These are phyloP conservation scores for Timema cristinae DNA, from an alignment of 2,888 invertebrate genomes.

Conservation along the genomic window DNA sequence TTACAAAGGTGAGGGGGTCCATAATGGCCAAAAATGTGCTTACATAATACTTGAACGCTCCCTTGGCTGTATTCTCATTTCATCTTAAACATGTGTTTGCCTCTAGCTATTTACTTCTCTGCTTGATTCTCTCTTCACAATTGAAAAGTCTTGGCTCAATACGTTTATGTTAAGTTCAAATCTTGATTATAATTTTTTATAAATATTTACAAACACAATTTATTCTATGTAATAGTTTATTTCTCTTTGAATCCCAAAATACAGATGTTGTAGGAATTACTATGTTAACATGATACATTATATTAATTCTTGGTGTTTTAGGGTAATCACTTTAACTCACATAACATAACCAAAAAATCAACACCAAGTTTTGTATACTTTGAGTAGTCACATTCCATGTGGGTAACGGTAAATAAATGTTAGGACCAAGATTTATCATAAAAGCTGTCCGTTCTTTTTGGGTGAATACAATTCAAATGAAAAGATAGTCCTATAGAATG, in stretches of 20 bases:
- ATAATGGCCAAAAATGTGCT: no score
- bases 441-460: constrained; percentile 10
- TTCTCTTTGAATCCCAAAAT: no score
- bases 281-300: not conserved
- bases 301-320: not conserved
- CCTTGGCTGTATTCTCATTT: no score
- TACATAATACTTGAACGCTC: no score
- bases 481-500: not conserved
- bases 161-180: no score
- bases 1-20: no score
- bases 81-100: no score
- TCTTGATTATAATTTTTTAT: no score
- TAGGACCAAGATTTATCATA: constrained; percentile 10
- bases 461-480: not conserved
- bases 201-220: no score
- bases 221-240: no score
- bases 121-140: constrained; percentile 3
- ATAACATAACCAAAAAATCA: not conserved
- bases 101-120: not conserved
- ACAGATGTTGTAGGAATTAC: no score
- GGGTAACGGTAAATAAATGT: not conserved
- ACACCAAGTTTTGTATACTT: not conserved
- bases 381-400: not conserved
- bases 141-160: not conserved
- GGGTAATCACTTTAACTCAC: not conserved